phyloP scores from a whole-genome alignment of 2,888 invertebrate genomes.

The Cecidostiba fungosa region DNA sequence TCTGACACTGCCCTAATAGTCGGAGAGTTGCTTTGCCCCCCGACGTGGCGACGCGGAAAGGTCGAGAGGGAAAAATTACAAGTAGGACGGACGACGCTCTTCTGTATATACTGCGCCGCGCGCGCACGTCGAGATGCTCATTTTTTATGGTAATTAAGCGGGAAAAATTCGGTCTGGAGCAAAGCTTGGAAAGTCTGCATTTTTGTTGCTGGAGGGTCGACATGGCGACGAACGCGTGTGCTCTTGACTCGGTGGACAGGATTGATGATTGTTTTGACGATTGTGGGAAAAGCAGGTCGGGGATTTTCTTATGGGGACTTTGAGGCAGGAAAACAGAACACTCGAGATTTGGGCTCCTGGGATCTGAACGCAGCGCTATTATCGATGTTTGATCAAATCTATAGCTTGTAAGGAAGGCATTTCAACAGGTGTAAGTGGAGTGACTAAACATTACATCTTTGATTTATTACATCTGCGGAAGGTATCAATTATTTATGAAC shows the following conservation, averaged over 20 bases:
- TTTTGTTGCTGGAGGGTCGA: background rate
- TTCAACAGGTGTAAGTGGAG: conserved; percentile 4
- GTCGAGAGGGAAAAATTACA: conserved; percentile 53
- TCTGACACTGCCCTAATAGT: conserved; percentile 40
- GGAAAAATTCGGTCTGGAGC: conserved; percentile 15
- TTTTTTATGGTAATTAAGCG: conserved; percentile 59
- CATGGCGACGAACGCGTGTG: background rate
- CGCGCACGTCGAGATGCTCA: conserved; percentile 32
- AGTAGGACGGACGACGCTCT: conserved; percentile 9
- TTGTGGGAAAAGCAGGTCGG: conserved; percentile 37
- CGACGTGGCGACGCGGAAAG: conserved; percentile 23
- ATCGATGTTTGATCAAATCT: background rate
- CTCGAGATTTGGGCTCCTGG: background rate
- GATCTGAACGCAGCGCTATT: background rate
- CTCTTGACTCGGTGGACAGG: background rate
- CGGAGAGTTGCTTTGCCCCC: conserved; percentile 39
- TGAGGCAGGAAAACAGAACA: conserved; percentile 4
- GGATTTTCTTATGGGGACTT: background rate
- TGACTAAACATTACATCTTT: background rate
- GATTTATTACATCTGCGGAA: background rate
- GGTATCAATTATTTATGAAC: background rate
- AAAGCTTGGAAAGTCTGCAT: conserved; percentile 25
- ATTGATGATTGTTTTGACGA: conserved; percentile 54
- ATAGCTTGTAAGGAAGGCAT: background rate
- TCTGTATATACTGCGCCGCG: too few species aligned